Percentiles rank a stretch among this genome's conserved stretches.
These are phyloP conservation scores for Pterostichus madidus DNA, from an alignment of 2,888 invertebrate genomes.

Conservation along the genomic window DNA sequence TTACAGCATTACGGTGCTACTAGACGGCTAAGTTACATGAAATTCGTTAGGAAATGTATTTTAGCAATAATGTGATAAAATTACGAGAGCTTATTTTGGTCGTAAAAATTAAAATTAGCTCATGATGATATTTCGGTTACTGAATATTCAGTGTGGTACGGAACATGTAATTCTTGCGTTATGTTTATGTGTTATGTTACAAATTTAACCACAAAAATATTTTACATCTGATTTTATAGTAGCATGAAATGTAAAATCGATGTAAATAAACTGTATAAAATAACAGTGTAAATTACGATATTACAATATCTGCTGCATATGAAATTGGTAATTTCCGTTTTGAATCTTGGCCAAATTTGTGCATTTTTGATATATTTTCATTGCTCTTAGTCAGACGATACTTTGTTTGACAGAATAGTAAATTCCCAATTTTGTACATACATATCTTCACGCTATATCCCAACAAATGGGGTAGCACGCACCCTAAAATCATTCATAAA, in stretches of 20 bases:
- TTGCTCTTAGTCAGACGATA: slow-evolving; percentile 54
- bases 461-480: too few species aligned
- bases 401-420: slow-evolving; percentile 51
- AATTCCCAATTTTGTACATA: slow-evolving; percentile 41
- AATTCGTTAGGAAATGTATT: slow-evolving; percentile 36
- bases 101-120: slow-evolving; percentile 40
- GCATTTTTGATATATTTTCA: slow-evolving; percentile 58
- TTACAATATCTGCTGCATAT: slow-evolving; percentile 57
- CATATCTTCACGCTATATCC: too few species aligned
- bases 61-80: slow-evolving; percentile 23
- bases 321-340: slow-evolving; percentile 58
- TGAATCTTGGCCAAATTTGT: slow-evolving; percentile 55
- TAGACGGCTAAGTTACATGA: not conserved
- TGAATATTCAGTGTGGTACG: slow-evolving; percentile 7
- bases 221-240: slow-evolving; percentile 26
- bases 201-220: slow-evolving; percentile 12
- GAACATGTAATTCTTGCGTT: slow-evolving; percentile 17
- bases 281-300: slow-evolving; percentile 57
- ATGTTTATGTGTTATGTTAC: slow-evolving; percentile 15
- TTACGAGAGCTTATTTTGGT: slow-evolving; percentile 18
- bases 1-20: not conserved
- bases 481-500: too few species aligned
- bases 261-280: slow-evolving; percentile 56
- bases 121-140: slow-evolving; percentile 39
- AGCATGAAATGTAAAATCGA: slow-evolving; percentile 54